Base-by-base conservation (phyloP, 2,888 invertebrate genomes). In the Napeogenes sylphis region DNA sequence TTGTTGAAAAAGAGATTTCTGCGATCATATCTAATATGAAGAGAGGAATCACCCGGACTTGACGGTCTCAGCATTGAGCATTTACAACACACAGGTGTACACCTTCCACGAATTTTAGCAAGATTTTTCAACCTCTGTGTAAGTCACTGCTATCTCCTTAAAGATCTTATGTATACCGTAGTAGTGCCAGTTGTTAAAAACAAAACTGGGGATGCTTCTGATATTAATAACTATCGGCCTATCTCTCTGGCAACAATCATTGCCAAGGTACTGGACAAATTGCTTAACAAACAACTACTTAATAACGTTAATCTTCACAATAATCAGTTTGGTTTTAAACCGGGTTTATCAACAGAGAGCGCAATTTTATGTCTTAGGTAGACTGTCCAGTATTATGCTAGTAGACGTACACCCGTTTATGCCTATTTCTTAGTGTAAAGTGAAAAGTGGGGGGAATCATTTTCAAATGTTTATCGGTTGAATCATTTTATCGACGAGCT, bases 121-220 rank as follows among this genome's bases (percentile, higher is more conserved):
- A 55, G 66, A 64, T 57, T 70, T 33, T 71, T 53, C 46, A 66
- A 38, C 6, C 45, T 67, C 2, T 56, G 58, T 58, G 10, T 58
- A 10, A 51, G 53, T 35, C 59, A 61, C 38, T 47, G 45, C 10
- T 56, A 67, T 4, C 14, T 61, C 4, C 53, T 56, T 13, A 5
- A 61, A 4, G 45, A 57, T 30, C 56, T 61, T 45, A 56, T 67
- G 55, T 55, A 55, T 14, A 68, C 69, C 2, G 35, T 65, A 8
- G 64, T 68, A 0, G 59, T 71, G 8, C 68, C 68, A 1, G 65
- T 68, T 4, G 55, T 67, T 0, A 71, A 69, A 61, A 68, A 67
- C 45, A 65, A 58, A 45, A 67, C 70, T 1, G 67, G 63, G 4
- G 69, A 68, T 64, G 38, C 55, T 0, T 61, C 63, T 4, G 68